A percentile compares a stretch with the other conserved stretches of the same genome.
phyloP scores from a whole-genome alignment of 92 coral and sea anemone genomes.

The Paramuricea clavata region DNA sequence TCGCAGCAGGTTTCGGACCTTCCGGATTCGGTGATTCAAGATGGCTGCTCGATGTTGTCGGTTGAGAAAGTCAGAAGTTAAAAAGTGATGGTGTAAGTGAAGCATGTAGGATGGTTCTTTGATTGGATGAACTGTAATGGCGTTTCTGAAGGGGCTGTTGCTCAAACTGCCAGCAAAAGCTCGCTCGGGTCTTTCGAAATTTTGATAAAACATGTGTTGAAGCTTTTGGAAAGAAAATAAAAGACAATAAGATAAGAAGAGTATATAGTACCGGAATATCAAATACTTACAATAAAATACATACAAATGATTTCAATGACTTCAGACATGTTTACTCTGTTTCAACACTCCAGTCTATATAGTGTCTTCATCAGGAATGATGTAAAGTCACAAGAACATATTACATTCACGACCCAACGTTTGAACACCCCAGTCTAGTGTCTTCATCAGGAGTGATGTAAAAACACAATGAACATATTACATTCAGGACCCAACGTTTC shows the following conservation, averaged over 20 bases:
- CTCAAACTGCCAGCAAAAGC: slow-evolving; percentile 88
- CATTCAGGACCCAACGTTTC: too few relatives aligned
- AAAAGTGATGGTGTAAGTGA: slow-evolving; percentile 85
- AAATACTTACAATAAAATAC: too few relatives aligned
- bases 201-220: slow-evolving; percentile 94
- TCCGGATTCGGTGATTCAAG: slow-evolving; percentile 26
- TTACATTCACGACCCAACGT: too few relatives aligned
- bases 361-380: too few relatives aligned
- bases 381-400: too few relatives aligned
- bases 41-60: slow-evolving; percentile 82
- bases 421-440: too few relatives aligned
- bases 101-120: slow-evolving; percentile 88
- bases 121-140: slow-evolving; percentile 95
- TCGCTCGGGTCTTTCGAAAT: slow-evolving; percentile 72
- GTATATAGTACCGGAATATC: not conserved
- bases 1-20: not conserved
- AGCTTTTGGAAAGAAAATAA: slow-evolving; percentile 54
- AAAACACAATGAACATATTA: too few relatives aligned
- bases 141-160: slow-evolving; percentile 87
- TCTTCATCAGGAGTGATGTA: too few relatives aligned
- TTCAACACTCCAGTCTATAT: too few relatives aligned
- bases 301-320: too few relatives aligned
- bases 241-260: not conserved
- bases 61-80: slow-evolving; percentile 78
- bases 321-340: too few relatives aligned